These are phyloP conservation scores for Tetanocera ferruginea DNA, from an alignment of 2,888 invertebrate genomes.

Conservation along the genomic window DNA sequence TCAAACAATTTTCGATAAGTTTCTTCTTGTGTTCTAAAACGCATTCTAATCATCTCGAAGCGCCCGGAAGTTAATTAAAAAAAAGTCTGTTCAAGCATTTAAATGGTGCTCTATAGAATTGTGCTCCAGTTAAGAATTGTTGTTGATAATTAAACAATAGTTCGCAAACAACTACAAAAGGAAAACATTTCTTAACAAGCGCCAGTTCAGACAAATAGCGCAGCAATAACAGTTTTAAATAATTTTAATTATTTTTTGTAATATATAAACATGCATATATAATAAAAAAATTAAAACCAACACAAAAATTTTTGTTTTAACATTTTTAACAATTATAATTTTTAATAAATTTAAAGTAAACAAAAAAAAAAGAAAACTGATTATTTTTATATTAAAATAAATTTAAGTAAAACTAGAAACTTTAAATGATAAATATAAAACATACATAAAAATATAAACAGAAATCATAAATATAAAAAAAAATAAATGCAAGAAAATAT, in stretches of 20 bases:
- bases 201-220: too few relatives aligned
- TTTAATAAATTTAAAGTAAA: conserved; percentile 1
- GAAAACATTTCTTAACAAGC: too few relatives aligned
- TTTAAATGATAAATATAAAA: not conserved
- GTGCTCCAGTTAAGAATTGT: too few relatives aligned
- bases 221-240: too few relatives aligned
- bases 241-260: not conserved
- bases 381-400: conserved; percentile 23
- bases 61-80: too few relatives aligned
- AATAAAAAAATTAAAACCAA: not conserved
- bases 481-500: not conserved
- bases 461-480: conserved; percentile 1
- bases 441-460: not conserved
- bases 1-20: too few relatives aligned
- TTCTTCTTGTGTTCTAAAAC: too few relatives aligned
- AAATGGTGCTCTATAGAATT: too few relatives aligned
- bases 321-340: not conserved
- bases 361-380: not conserved
- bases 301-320: not conserved
- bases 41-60: too few relatives aligned
- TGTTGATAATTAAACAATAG: too few relatives aligned
- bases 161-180: too few relatives aligned
- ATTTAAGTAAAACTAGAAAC: not conserved
- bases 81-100: too few relatives aligned
- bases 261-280: not conserved